Conservation (phyloP, 2,797 vertebrate genomes). For the Falco rusticolus region DNA sequence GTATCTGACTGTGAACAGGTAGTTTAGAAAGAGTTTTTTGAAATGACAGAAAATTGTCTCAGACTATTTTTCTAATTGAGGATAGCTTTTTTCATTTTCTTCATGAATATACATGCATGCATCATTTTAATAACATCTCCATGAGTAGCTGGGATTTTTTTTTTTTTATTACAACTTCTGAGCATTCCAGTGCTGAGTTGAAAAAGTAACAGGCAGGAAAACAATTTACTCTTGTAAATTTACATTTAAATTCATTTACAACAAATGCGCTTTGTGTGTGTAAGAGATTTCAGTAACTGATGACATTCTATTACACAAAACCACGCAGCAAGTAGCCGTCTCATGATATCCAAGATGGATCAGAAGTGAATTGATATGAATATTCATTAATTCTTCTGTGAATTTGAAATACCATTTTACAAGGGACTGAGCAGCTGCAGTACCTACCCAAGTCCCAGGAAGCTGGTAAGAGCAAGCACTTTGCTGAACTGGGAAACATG, state of each 20-base stretch:
- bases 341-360: not conserved
- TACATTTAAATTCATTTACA: conserved; percentile 45
- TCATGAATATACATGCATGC: not conserved
- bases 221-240: conserved; percentile 30
- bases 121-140: conserved; percentile 14
- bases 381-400: not conserved
- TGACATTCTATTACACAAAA: conserved; percentile 13
- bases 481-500: not conserved
- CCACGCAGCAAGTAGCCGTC: not conserved
- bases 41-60: not conserved
- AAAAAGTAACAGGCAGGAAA: conserved; percentile 2
- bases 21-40: not conserved
- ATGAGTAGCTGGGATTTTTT: not conserved
- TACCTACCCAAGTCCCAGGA: not conserved
- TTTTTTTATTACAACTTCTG: not conserved
- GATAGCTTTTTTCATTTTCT: conserved; percentile 23
- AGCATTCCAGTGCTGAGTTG: not conserved
- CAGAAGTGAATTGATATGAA: not conserved
- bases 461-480: not conserved
- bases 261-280: not conserved
- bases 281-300: not conserved
- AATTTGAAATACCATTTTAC: conserved; percentile 27
- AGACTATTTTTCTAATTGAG: not conserved
- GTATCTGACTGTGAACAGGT: not conserved
- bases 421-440: not conserved